Evolutionary conservation across 2,888 invertebrate genomes (phyloP).

Genomic region (Sarcophaga rosellei): DNA sequence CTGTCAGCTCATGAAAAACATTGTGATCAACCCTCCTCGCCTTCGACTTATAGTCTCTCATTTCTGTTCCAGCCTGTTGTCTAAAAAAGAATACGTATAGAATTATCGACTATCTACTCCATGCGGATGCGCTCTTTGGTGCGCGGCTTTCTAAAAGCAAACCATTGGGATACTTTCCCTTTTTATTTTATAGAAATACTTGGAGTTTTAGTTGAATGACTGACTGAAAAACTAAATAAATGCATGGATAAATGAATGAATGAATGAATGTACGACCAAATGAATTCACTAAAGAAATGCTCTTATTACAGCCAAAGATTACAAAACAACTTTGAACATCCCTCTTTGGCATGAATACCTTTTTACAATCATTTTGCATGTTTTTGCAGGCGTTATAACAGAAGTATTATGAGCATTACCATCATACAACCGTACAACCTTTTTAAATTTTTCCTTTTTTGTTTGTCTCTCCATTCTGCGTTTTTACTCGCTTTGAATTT

Average conservation of each 20-base stretch:
- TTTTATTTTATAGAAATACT: not conserved
- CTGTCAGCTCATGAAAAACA: no score
- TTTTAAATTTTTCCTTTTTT: not conserved
- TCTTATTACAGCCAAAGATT: constrained; percentile 57
- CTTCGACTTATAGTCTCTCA: no score
- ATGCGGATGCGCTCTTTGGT: no score
- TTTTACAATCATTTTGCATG: constrained; percentile 62
- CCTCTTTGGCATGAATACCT: constrained; percentile 58
- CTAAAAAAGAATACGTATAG: no score
- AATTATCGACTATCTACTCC: no score
- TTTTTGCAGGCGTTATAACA: constrained; percentile 65
- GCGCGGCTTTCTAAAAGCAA: not conserved
- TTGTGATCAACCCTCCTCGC: no score
- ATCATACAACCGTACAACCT: not conserved
- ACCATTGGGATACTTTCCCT: not conserved
- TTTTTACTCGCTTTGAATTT: constrained; percentile 33
- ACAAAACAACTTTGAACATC: constrained; percentile 49
- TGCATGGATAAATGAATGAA: not conserved
- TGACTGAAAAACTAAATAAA: constrained; percentile 18
- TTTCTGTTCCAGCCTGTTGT: no score
- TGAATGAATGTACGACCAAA: constrained; percentile 22
- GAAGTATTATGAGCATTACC: constrained; percentile 47
- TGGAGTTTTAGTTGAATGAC: constrained; percentile 15
- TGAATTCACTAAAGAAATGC: constrained; percentile 56
- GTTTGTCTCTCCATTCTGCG: constrained; percentile 10